Conservation (phyloP, 2,113 vertebrate genomes). For the Psilopogon haemacephalus region DNA sequence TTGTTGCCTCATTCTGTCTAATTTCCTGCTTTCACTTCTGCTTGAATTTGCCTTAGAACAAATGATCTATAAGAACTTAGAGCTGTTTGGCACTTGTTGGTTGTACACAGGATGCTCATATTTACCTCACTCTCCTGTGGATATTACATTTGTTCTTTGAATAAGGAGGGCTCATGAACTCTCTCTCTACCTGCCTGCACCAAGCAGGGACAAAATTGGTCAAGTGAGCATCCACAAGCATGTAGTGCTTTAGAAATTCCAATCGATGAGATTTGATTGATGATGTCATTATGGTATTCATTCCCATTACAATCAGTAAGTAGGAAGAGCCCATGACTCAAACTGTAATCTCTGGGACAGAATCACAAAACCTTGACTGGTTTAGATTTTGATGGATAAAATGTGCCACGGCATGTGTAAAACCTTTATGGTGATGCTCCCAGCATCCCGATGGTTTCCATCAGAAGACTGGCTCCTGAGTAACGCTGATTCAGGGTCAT, state of each 20-base stretch:
- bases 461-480: neutral
- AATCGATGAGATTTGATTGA: slow-evolving; percentile 19
- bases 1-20: neutral
- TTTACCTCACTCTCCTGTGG: neutral
- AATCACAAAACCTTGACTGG: slow-evolving; percentile 17
- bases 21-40: neutral
- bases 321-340: neutral
- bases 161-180: neutral
- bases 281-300: neutral
- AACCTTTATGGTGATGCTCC: slow-evolving; percentile 4
- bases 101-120: neutral
- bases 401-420: neutral
- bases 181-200: neutral
- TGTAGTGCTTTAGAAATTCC: neutral
- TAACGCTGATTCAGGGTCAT: slow-evolving; percentile 18
- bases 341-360: neutral
- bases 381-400: slow-evolving; percentile 32
- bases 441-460: neutral
- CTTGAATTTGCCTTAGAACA: neutral
- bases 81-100: neutral
- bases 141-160: neutral
- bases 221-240: neutral
- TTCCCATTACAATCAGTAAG: slow-evolving; percentile 27
- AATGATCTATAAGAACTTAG: neutral
- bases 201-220: neutral